phyloP scores from a whole-genome alignment of 2,888 invertebrate species.

The Drosophila gaucha region DNA sequence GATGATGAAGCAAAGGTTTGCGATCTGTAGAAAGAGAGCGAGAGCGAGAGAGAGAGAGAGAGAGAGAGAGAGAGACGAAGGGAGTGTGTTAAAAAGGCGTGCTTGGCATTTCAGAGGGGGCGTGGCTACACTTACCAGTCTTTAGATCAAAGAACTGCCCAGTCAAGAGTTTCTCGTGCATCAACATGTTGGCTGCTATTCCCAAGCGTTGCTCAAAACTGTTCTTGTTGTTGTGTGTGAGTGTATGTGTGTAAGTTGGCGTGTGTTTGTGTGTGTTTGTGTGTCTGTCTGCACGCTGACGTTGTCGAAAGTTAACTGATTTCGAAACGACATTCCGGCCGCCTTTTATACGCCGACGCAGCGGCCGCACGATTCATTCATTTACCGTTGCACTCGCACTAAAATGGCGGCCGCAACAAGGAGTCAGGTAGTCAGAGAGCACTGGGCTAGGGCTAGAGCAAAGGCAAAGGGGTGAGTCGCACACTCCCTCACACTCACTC shows the following conservation, averaged over 20 bases:
- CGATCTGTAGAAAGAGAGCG: constrained; percentile 63
- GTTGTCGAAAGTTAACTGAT: constrained; percentile 74
- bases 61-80: not conserved
- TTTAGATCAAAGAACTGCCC: constrained; percentile 83
- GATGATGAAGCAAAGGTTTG: constrained; percentile 65
- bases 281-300: constrained; percentile 45
- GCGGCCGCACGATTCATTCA: constrained; percentile 38
- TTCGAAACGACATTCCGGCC: constrained; percentile 48
- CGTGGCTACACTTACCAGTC: constrained; percentile 76
- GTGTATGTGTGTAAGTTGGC: not conserved
- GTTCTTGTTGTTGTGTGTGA: not conserved
- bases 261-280: not conserved
- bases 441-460: constrained; percentile 7
- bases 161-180: constrained; percentile 82
- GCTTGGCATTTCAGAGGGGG: not conserved
- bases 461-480: constrained; percentile 55
- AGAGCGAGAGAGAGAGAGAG: constrained; percentile 10
- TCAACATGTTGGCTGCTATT: constrained; percentile 70
- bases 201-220: constrained; percentile 40
- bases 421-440: constrained; percentile 38
- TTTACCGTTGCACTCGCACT: constrained; percentile 49
- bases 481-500: not conserved
- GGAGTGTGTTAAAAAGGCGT: not conserved
- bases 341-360: constrained; percentile 76
- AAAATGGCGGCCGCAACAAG: constrained; percentile 35